These are phyloP conservation scores for Parasteatoda lunata DNA, from an alignment of 2,888 invertebrate genomes.

Conservation along the genomic window DNA sequence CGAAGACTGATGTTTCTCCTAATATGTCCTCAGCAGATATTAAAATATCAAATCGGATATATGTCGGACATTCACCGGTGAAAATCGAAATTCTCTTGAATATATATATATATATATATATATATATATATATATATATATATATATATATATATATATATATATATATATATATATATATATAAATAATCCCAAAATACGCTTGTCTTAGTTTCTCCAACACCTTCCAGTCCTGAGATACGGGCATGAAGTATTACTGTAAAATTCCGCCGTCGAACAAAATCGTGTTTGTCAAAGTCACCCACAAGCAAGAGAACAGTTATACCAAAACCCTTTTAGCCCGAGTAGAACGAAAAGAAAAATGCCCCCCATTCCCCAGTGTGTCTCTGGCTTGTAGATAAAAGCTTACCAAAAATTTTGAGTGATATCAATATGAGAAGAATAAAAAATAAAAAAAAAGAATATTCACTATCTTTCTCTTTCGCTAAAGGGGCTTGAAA, in stretches of 20 bases:
- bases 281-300: constrained; percentile 54
- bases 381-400: background rate
- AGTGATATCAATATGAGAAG: constrained; percentile 48
- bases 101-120: no score
- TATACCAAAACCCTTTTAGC: constrained; percentile 45
- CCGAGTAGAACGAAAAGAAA: constrained; percentile 19
- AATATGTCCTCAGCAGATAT: no score
- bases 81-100: no score
- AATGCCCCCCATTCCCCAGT: background rate
- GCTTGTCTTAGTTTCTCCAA: background rate
- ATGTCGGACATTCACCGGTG: no score
- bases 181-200: no score
- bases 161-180: no score
- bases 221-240: background rate
- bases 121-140: no score
- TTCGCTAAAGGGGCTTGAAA: background rate
- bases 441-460: background rate
- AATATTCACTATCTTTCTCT: background rate
- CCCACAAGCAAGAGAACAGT: constrained; percentile 12
- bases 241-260: background rate
- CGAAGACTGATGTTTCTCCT: no score
- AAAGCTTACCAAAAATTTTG: constrained; percentile 32
- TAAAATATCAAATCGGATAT: no score
- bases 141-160: no score
- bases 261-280: constrained; percentile 4